A percentile compares a stretch with the other conserved stretches of the same genome.
These are phyloP conservation scores for Gastrophryne carolinensis DNA, from an alignment of 2,797 vertebrate genomes.

Conservation along the genomic window DNA sequence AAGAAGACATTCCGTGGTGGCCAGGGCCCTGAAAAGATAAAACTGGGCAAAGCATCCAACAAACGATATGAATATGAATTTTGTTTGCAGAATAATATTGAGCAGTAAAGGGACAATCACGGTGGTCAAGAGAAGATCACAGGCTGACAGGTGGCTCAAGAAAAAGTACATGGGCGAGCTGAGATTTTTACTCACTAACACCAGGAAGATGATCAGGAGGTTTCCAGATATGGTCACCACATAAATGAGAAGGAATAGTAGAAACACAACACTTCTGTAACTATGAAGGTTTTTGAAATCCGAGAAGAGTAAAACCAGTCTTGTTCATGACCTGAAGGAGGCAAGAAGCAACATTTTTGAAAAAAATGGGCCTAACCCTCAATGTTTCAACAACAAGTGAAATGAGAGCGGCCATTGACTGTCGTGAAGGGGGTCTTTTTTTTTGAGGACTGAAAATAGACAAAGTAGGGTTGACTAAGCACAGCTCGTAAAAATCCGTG, in stretches of 20 bases:
- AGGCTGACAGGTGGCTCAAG: constrained; percentile 23
- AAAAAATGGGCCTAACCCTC: too few relatives aligned
- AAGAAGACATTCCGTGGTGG: constrained; percentile 25
- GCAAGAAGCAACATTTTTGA: too few relatives aligned
- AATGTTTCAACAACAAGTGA: too few relatives aligned
- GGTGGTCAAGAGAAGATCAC: constrained; percentile 42
- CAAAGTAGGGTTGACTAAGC: too few relatives aligned
- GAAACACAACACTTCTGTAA: neutral
- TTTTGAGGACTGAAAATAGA: too few relatives aligned
- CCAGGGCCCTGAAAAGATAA: constrained; percentile 36
- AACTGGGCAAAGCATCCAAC: constrained; percentile 17
- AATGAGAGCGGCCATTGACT: too few relatives aligned
- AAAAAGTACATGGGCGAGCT: constrained; percentile 41
- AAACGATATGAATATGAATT: constrained; percentile 33
- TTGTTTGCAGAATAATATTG: neutral
- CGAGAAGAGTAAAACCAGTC: constrained; percentile 7
- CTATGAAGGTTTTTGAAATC: constrained; percentile 9
- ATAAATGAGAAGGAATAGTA: neutral
- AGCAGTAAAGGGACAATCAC: constrained; percentile 43
- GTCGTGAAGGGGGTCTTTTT: too few relatives aligned
- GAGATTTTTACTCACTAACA: neutral
- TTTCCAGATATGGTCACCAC: constrained; percentile 38
- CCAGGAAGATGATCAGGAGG: constrained; percentile 24
- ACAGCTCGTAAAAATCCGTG: too few relatives aligned
- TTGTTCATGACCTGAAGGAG: neutral